phyloP scores from a whole-genome alignment of 2,888 invertebrate genomes.

The Polietes domitor region DNA sequence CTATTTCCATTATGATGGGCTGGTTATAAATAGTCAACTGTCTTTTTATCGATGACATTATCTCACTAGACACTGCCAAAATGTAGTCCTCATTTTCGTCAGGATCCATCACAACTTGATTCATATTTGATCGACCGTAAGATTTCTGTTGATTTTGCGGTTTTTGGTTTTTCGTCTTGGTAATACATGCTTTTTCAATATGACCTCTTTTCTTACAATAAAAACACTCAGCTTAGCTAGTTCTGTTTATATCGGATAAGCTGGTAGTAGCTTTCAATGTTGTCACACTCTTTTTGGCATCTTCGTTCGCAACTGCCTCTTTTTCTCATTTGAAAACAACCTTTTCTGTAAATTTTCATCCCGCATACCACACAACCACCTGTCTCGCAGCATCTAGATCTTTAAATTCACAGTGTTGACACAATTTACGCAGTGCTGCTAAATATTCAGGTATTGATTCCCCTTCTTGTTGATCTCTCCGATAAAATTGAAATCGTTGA shows the following conservation, averaged over 20 bases:
- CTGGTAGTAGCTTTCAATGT: slow-evolving; percentile 5
- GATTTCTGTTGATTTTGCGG: background rate
- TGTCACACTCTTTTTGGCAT: slow-evolving; percentile 14
- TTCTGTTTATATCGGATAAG: background rate
- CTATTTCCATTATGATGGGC: slow-evolving; percentile 30
- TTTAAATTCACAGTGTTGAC: slow-evolving; percentile 34
- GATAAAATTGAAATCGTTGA: background rate
- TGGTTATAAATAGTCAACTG: background rate
- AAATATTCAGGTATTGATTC: slow-evolving; percentile 16
- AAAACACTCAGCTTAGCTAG: background rate
- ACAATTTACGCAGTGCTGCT: slow-evolving; percentile 1
- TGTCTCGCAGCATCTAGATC: slow-evolving; percentile 42
- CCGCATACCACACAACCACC: slow-evolving; percentile 40
- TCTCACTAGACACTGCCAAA: background rate
- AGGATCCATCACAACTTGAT: background rate
- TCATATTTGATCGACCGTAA: background rate
- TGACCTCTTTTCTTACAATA: slow-evolving; percentile 41
- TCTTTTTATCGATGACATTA: background rate
- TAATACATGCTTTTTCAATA: slow-evolving; percentile 33
- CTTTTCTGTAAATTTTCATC: slow-evolving; percentile 30
- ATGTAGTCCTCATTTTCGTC: background rate
- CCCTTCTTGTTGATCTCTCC: background rate
- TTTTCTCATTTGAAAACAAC: slow-evolving; percentile 34
- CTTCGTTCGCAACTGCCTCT: slow-evolving; percentile 39
- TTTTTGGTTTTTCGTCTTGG: slow-evolving; percentile 15